phyloP scores from a whole-genome alignment of 64 coral and sea anemone genomes.

The Porites australiensis region DNA sequence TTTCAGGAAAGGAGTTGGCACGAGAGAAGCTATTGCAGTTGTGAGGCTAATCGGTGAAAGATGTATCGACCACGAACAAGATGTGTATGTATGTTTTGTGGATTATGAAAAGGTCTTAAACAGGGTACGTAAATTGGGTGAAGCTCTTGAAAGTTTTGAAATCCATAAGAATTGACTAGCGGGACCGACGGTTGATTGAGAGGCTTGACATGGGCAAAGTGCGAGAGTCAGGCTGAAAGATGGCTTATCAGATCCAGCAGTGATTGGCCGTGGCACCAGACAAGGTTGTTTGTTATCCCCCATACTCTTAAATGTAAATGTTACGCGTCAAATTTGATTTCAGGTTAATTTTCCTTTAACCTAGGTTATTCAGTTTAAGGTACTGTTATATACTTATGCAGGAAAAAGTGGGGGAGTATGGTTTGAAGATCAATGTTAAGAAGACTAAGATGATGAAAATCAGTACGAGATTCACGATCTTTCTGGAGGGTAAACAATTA shows the following conservation, averaged over 20 bases:
- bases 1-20: conserved; percentile 27
- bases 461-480: too few relatives aligned
- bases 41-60: conserved; percentile 29
- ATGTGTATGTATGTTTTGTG: conserved; percentile 27
- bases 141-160: conserved; percentile 53
- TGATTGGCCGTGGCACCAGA: too few relatives aligned
- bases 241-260: too few relatives aligned
- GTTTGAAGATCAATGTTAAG: background rate
- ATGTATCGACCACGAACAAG: conserved; percentile 12
- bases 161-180: background rate
- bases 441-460: background rate
- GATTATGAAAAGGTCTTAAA: conserved; percentile 14
- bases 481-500: background rate
- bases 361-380: background rate
- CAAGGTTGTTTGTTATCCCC: too few relatives aligned
- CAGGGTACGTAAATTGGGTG: background rate
- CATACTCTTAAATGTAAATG: too few relatives aligned
- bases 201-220: background rate
- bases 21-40: conserved; percentile 6
- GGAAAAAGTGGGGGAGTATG: background rate
- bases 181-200: conserved; percentile 22
- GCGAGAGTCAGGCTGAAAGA: too few relatives aligned
- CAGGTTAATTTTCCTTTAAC: too few relatives aligned
- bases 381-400: background rate
- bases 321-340: too few relatives aligned